phyloP scores from a whole-genome alignment of 2,113 vertebrate species.

The Cygnus atratus region DNA sequence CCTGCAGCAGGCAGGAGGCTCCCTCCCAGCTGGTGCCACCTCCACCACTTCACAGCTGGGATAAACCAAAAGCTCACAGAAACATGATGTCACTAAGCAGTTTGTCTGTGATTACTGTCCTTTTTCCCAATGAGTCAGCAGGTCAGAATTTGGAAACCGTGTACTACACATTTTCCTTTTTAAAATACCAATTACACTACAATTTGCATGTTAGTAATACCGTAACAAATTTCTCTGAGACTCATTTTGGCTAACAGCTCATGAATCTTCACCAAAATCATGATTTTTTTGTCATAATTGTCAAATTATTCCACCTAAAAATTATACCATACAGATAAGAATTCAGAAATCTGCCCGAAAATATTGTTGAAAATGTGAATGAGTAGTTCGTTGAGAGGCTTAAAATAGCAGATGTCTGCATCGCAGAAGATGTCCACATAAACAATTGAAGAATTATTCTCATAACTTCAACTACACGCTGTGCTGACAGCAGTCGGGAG shows the following conservation, averaged over 20 bases:
- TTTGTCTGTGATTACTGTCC: background rate
- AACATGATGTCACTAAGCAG: background rate
- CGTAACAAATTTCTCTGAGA: background rate
- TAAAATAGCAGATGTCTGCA: background rate
- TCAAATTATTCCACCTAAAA: background rate
- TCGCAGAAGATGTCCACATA: background rate
- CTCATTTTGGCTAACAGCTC: background rate
- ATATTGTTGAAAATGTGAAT: background rate
- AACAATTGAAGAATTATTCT: background rate
- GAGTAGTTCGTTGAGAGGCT: background rate
- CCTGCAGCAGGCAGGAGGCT: background rate
- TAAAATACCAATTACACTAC: background rate
- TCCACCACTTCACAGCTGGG: background rate
- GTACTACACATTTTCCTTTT: background rate
- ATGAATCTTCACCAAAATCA: background rate
- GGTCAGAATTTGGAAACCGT: background rate
- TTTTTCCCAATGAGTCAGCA: background rate
- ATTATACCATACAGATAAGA: background rate
- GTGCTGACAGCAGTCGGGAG: fast-evolving
- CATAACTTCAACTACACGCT: background rate
- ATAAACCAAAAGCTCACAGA: background rate
- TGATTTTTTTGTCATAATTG: background rate
- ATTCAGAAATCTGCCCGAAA: background rate
- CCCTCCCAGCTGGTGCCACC: background rate
- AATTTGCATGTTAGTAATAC: background rate